A percentile compares a stretch with the other conserved stretches of the same genome.
phyloP scores from a whole-genome alignment of 2,888 invertebrate genomes.

The Minunthozetes semirufus region DNA sequence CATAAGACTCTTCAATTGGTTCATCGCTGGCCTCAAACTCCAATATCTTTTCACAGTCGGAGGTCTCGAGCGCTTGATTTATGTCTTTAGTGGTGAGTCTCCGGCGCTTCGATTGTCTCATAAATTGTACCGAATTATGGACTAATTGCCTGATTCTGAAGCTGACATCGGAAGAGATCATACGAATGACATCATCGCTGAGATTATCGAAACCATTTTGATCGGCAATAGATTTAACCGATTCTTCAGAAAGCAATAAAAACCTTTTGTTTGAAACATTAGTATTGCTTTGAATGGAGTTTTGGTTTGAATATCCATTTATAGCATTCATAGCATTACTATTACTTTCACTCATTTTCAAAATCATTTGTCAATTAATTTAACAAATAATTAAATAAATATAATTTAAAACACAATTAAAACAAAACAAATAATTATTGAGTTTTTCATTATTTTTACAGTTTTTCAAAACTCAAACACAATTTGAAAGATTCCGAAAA shows the following conservation, averaged over 20 bases:
- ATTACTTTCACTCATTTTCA: not conserved
- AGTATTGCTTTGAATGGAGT: not conserved
- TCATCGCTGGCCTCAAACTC: constrained; percentile 6
- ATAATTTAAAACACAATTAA: not conserved
- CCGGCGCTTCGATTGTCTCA: constrained; percentile 48
- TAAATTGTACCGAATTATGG: constrained; percentile 48
- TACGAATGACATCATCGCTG: constrained; percentile 45
- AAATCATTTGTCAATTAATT: not conserved
- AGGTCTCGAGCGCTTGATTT: constrained; percentile 47
- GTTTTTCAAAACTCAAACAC: too few relatives aligned
- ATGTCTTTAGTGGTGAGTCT: constrained; percentile 48
- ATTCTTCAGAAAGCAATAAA: constrained; percentile 42
- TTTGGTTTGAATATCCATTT: not conserved
- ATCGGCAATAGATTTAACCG: constrained; percentile 47
- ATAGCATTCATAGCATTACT: too few relatives aligned
- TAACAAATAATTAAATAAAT: not conserved
- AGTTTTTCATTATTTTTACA: too few relatives aligned
- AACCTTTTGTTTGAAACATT: not conserved
- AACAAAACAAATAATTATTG: not conserved
- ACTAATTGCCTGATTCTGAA: constrained; percentile 48
- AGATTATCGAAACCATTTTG: constrained; percentile 45
- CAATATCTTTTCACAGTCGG: constrained; percentile 45
- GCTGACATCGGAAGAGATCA: constrained; percentile 48
- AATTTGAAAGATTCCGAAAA: too few relatives aligned
- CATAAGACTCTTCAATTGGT: not conserved